These are phyloP conservation scores for Puma concolor DNA, from an alignment of 2,113 vertebrate genomes.

Conservation along the genomic window DNA sequence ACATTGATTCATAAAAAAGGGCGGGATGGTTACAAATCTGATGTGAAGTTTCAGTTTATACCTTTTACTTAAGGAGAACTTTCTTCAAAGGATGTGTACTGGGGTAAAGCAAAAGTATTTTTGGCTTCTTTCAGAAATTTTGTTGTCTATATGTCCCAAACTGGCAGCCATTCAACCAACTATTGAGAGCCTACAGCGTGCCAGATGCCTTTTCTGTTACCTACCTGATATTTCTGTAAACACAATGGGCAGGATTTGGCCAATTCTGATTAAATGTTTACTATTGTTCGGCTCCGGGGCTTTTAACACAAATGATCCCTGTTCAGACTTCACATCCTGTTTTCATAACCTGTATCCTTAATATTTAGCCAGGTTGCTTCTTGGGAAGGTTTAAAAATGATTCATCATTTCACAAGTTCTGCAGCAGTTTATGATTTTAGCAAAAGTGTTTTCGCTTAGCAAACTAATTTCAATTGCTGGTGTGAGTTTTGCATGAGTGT, in stretches of 20 bases:
- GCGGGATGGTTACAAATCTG: not conserved
- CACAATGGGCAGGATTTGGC: not conserved
- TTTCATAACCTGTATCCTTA: conserved; percentile 26
- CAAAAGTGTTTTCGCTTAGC: not conserved
- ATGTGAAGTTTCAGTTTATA: not conserved
- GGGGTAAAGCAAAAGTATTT: not conserved
- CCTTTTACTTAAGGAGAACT: not conserved
- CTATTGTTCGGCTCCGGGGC: not conserved
- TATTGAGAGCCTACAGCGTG: not conserved
- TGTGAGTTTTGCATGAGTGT: not conserved
- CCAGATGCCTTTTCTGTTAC: not conserved
- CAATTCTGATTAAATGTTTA: not conserved
- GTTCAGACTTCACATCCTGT: conserved; percentile 55
- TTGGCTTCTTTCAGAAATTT: conserved; percentile 17
- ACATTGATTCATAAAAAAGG: not conserved
- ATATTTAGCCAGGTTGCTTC: not conserved
- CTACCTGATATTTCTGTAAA: not conserved
- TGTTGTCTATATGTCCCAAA: not conserved
- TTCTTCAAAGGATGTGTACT: not conserved
- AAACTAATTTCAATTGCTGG: conserved; percentile 26
- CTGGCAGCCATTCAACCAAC: not conserved
- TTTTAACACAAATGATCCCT: not conserved
- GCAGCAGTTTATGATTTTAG: not conserved
- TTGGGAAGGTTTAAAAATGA: conserved; percentile 31
- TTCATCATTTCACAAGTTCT: conserved; percentile 47